Percentiles rank a stretch among this genome's conserved stretches.
phyloP scores from a whole-genome alignment of 1,140 invertebrate genomes.

The Heliothis virescens region DNA sequence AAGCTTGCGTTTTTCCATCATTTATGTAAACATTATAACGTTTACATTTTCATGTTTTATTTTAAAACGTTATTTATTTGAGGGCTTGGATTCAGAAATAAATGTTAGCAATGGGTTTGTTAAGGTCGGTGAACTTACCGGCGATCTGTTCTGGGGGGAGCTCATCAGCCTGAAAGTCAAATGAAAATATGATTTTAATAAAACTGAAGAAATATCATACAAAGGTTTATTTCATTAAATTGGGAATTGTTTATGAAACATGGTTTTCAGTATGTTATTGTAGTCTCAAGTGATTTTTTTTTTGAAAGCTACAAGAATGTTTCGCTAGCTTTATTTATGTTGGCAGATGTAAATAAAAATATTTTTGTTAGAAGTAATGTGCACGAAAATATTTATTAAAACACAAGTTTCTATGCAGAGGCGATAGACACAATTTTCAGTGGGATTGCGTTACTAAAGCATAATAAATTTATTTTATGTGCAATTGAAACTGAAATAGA shows the following conservation, averaged over 20 bases:
- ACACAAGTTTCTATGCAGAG: slow-evolving; percentile 41
- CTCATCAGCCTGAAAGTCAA: slow-evolving; percentile 83
- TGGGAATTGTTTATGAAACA: no score
- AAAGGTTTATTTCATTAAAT: no score
- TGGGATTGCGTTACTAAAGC: slow-evolving; percentile 59
- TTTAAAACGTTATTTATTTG: slow-evolving; percentile 53
- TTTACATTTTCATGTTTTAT: slow-evolving; percentile 47
- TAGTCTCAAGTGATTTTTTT: slow-evolving; percentile 17
- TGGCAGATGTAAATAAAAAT: slow-evolving; percentile 39
- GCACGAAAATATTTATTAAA: slow-evolving; percentile 23
- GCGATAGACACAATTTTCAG: slow-evolving; percentile 60
- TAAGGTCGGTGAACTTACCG: slow-evolving; percentile 70
- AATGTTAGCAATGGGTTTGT: slow-evolving; percentile 54
- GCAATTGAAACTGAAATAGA: slow-evolving; percentile 80
- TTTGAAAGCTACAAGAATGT: slow-evolving; percentile 1
- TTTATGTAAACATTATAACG: slow-evolving; percentile 66
- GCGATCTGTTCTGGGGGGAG: slow-evolving; percentile 86
- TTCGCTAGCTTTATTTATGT: slow-evolving; percentile 10
- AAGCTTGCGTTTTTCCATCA: slow-evolving; percentile 67
- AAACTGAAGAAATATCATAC: not conserved
- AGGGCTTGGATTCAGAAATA: slow-evolving; percentile 41
- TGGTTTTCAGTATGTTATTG: not conserved
- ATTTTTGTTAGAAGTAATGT: slow-evolving; percentile 12
- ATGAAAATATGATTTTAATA: slow-evolving; percentile 48
- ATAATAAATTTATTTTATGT: slow-evolving; percentile 83